These are phyloP conservation scores for Biston stratarius DNA, from an alignment of 2,888 invertebrate species.

Conservation along the genomic window DNA sequence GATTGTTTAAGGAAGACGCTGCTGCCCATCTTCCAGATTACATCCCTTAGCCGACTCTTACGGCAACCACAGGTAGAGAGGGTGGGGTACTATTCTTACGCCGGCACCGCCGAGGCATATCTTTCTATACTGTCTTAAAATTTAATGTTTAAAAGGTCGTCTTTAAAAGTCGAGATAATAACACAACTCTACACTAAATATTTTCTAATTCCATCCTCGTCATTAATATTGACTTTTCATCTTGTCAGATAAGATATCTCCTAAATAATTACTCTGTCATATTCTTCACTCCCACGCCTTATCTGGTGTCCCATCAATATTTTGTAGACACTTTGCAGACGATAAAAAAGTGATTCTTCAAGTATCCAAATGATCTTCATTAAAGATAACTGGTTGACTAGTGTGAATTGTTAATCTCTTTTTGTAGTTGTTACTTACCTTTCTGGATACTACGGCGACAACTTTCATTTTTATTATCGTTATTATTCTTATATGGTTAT, in stretches of 20 bases:
- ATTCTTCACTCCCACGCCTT: slow-evolving; percentile 58
- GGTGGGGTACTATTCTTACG: too few relatives aligned
- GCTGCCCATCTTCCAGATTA: too few relatives aligned
- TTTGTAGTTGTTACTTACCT: neutral
- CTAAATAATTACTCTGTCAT: slow-evolving; percentile 67
- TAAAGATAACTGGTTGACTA: slow-evolving; percentile 2
- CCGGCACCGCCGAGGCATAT: too few relatives aligned
- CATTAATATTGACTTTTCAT: slow-evolving; percentile 48
- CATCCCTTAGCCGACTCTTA: too few relatives aligned
- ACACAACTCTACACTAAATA: neutral
- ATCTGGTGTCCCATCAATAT: slow-evolving; percentile 61
- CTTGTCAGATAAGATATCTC: slow-evolving; percentile 40
- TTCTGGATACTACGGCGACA: too few relatives aligned
- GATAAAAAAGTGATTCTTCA: slow-evolving; percentile 45
- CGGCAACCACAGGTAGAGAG: too few relatives aligned
- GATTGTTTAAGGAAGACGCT: too few relatives aligned
- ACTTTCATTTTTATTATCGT: too few relatives aligned
- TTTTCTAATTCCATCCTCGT: slow-evolving; percentile 37
- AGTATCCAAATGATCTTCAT: slow-evolving; percentile 42
- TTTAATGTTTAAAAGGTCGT: too few relatives aligned
- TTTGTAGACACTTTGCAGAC: slow-evolving; percentile 52
- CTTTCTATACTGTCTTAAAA: too few relatives aligned
- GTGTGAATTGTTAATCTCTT: neutral
- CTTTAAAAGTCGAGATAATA: neutral
- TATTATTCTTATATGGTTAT: too few relatives aligned